phyloP scores from a whole-genome alignment of 2,888 invertebrate genomes.

The Ochropleura plecta region DNA sequence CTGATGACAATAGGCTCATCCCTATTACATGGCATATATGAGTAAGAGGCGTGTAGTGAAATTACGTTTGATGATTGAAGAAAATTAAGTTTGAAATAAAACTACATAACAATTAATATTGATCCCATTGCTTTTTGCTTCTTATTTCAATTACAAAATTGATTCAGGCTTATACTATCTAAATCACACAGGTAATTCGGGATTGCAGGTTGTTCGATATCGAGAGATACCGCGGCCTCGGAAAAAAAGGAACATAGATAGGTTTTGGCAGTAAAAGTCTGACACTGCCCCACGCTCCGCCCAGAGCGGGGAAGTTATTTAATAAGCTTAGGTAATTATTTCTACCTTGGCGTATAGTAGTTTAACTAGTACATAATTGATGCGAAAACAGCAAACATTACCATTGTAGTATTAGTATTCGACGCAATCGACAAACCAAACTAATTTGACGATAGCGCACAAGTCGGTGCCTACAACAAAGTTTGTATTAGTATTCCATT shows the following conservation, averaged over 20 bases:
- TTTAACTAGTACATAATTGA: background rate
- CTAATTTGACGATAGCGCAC: conserved; percentile 57
- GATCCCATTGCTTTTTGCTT: too few species aligned
- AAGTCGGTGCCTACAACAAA: conserved; percentile 26
- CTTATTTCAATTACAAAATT: too few species aligned
- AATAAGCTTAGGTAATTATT: background rate
- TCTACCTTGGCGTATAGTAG: background rate
- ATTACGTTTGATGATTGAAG: background rate
- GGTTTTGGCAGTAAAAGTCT: too few species aligned
- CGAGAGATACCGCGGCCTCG: too few species aligned
- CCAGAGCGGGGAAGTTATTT: too few species aligned
- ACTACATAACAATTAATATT: too few species aligned
- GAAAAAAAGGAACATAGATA: too few species aligned
- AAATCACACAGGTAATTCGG: too few species aligned
- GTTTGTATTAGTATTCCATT: conserved; percentile 59
- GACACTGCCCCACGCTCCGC: too few species aligned
- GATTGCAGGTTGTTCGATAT: too few species aligned
- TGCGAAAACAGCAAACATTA: conserved; percentile 16
- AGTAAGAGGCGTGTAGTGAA: background rate
- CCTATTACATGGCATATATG: background rate
- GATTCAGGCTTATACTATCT: too few species aligned
- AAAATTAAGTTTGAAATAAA: background rate
- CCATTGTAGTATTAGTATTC: conserved; percentile 31
- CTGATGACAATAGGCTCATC: background rate
- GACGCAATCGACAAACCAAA: conserved; percentile 40